Evolutionary conservation across 2,888 invertebrate genomes (phyloP), one percentile per base, ranked within the genome.

Genomic region (Tetranychus piercei): DNA sequence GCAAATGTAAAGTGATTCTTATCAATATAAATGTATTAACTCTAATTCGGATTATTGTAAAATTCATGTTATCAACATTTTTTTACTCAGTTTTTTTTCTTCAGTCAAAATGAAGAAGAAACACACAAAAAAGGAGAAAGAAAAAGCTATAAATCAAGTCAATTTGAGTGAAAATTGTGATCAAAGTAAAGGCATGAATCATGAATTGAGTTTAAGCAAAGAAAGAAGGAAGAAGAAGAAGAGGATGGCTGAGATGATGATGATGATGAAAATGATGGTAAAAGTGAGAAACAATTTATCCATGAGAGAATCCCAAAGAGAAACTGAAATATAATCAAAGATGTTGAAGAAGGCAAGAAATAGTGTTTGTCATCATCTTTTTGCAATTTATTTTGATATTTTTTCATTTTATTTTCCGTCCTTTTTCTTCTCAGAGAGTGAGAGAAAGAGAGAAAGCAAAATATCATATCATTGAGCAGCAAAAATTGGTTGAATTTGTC

Each of bases 161-260:
- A 55, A 55, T 55, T 55, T 55, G 55, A 55, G 55, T 55, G 55
- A 55, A 55, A 55, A 55, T 55, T 55, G 55, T 55, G 55, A 55
- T 55, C 55, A 9, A 15, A 15, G 55, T 55, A 55, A 55, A 55
- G 55, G 11, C 11, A 55, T 55, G 55, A 55, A 34, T 34, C 34
- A 34, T 34, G 34, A 34, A 34, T 34, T 34, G 15, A 55, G 15
- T 15, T 55, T 55, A 15, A 55, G 55, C 55, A 55, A 15, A 55
- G 15, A 15, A 15, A 55, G 55, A 55, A 55, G 15, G 55, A 55
- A 15, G 55, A 55, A 55, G 55, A 55, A 15, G 55, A 55, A 9
- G 45, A 45, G 45, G 45, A 45, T 6, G 15, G 55, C 34, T 34
- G 34, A 23, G 23, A 23, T 23, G 23, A 34, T 34, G 34, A 34